A percentile compares a stretch with the other conserved stretches of the same genome.
phyloP scores from a whole-genome alignment of 2,888 invertebrate genomes.

The Stratiomys singularior region DNA sequence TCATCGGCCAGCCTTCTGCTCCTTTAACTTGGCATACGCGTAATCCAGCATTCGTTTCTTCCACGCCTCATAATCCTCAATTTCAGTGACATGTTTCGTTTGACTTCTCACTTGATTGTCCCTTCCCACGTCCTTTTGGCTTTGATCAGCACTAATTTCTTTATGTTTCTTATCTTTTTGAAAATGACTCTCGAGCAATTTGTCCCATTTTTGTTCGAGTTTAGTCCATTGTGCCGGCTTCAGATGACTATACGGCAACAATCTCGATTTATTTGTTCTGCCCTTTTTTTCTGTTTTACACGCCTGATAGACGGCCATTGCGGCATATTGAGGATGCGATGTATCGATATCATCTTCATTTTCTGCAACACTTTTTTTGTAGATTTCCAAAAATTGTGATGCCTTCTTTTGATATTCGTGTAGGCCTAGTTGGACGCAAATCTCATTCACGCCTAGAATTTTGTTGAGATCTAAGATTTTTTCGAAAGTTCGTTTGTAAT shows the following conservation, averaged over 20 bases:
- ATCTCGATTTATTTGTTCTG: constrained; percentile 69
- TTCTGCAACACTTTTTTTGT: constrained; percentile 61
- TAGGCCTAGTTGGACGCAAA: constrained; percentile 71
- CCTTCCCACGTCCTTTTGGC: neutral
- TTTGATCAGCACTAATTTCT: neutral
- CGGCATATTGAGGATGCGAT: constrained; percentile 72
- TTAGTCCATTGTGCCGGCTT: constrained; percentile 72
- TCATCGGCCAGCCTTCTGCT: neutral
- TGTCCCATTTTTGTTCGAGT: constrained; percentile 71
- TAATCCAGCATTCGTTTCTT: constrained; percentile 40
- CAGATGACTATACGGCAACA: constrained; percentile 70
- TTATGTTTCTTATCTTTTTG: neutral
- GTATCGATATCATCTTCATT: constrained; percentile 69
- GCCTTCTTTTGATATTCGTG: constrained; percentile 66
- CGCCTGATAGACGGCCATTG: constrained; percentile 73
- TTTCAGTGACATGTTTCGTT: neutral
- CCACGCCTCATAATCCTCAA: constrained; percentile 39
- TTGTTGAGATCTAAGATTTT: constrained; percentile 72
- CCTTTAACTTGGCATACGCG: constrained; percentile 28
- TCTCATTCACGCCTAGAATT: constrained; percentile 67
- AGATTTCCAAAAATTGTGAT: constrained; percentile 68
- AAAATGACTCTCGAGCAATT: constrained; percentile 57
- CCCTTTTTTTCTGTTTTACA: constrained; percentile 71
- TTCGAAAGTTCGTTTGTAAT: constrained; percentile 69
- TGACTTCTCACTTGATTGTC: neutral